These are phyloP conservation scores for Fistularia tabacaria DNA, from an alignment of 2,797 vertebrate species.

Conservation along the genomic window DNA sequence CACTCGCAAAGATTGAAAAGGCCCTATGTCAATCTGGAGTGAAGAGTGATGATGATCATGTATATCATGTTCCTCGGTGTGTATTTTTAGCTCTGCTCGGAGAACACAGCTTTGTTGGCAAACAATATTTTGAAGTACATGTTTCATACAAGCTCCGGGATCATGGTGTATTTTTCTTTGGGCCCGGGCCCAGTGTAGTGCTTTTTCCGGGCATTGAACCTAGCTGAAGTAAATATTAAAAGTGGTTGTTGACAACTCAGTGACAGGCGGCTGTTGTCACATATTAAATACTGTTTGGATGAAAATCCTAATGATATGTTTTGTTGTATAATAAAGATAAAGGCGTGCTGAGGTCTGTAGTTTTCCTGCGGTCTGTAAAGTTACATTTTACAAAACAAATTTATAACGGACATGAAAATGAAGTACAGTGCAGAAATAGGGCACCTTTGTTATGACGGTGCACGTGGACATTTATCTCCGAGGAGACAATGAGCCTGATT, in stretches of 20 bases:
- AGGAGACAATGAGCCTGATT: too few species aligned
- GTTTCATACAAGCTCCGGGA: conserved; percentile 16
- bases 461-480: too few species aligned
- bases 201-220: conserved; percentile 49
- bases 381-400: too few species aligned
- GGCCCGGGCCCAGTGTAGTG: conserved; percentile 37
- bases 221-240: conserved; percentile 50
- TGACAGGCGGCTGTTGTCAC: conserved; percentile 50
- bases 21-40: conserved; percentile 10
- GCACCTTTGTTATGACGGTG: too few species aligned
- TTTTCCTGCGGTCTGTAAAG: too few species aligned
- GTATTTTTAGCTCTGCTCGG: conserved; percentile 38
- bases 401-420: too few species aligned
- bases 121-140: neutral
- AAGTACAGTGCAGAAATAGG: too few species aligned
- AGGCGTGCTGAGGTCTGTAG: too few species aligned
- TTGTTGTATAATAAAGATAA: too few species aligned
- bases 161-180: conserved; percentile 23
- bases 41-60: conserved; percentile 3
- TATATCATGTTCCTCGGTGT: conserved; percentile 6
- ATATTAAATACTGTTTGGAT: too few species aligned
- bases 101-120: conserved; percentile 17
- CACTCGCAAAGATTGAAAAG: conserved; percentile 20
- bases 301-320: too few species aligned
- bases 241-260: conserved; percentile 42